These are phyloP conservation scores for Fringilla coelebs DNA, from an alignment of 2,797 vertebrate species.

Conservation along the genomic window DNA sequence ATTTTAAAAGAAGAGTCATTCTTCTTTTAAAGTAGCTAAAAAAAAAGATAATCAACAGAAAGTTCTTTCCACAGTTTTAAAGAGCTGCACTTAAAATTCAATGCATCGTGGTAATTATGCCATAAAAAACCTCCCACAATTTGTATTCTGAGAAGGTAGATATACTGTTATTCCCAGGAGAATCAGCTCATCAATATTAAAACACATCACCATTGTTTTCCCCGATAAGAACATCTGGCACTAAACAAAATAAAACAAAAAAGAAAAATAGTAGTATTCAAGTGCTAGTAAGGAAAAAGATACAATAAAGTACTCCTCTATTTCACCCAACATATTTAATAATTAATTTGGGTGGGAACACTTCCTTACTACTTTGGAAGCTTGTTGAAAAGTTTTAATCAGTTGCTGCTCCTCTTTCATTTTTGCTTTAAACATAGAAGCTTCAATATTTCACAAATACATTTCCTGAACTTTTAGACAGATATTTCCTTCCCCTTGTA, in stretches of 20 bases:
- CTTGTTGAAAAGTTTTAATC: not conserved
- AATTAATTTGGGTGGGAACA: not conserved
- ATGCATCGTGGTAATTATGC: not conserved
- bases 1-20: not conserved
- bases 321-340: not conserved
- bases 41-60: not conserved
- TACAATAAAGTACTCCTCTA: not conserved
- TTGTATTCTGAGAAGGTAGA: conserved; percentile 67
- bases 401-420: not conserved
- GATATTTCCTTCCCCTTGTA: not conserved
- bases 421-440: not conserved
- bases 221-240: conserved; percentile 38
- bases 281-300: not conserved
- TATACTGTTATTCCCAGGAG: conserved; percentile 61
- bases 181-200: conserved; percentile 76
- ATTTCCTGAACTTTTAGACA: not conserved
- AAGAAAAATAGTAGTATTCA: not conserved
- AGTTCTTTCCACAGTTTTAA: conserved; percentile 4
- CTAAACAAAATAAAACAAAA: conserved; percentile 41
- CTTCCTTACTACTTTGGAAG: not conserved
- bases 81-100: conserved; percentile 28
- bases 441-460: not conserved
- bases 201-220: conserved; percentile 53
- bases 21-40: not conserved
- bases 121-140: conserved; percentile 38